Conservation (phyloP, 2,888 invertebrate species). For the Eilema depressum region DNA sequence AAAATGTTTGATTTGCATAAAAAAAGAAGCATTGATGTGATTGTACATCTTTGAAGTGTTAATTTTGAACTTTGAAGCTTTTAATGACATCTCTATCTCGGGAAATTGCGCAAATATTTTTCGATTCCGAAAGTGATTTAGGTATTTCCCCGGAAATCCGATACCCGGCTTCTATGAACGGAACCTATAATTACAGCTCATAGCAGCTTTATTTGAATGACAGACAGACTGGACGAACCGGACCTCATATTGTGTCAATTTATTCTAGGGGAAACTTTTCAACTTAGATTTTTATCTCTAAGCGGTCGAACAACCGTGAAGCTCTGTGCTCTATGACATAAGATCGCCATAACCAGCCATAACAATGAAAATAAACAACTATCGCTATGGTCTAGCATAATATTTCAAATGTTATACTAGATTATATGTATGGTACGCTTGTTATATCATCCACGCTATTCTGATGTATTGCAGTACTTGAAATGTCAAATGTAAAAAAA, state of each 20-base stretch:
- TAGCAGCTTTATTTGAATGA: background rate
- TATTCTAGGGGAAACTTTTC: constrained; percentile 27
- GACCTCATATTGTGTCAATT: constrained; percentile 20
- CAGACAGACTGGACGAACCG: background rate
- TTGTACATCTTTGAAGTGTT: too few species aligned
- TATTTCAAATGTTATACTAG: background rate
- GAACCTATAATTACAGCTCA: too few species aligned
- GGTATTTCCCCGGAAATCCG: too few species aligned
- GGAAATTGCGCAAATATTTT: too few species aligned
- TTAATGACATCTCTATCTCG: too few species aligned
- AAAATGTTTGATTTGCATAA: too few species aligned
- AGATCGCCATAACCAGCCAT: constrained; percentile 22
- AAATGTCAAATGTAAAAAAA: background rate
- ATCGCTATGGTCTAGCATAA: constrained; percentile 33
- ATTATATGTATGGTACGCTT: background rate
- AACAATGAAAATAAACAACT: constrained; percentile 45
- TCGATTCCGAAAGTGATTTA: too few species aligned
- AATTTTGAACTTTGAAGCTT: too few species aligned
- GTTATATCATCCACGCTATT: background rate
- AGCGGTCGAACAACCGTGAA: constrained; percentile 39
- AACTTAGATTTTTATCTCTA: constrained; percentile 39
- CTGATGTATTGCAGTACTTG: background rate
- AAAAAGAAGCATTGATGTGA: too few species aligned
- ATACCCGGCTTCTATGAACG: too few species aligned
- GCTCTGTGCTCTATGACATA: constrained; percentile 39